A percentile compares a stretch with the other conserved stretches of the same genome.
Conservation (phyloP, 2,797 vertebrate genomes). For the Rhynchonycteris naso region DNA sequence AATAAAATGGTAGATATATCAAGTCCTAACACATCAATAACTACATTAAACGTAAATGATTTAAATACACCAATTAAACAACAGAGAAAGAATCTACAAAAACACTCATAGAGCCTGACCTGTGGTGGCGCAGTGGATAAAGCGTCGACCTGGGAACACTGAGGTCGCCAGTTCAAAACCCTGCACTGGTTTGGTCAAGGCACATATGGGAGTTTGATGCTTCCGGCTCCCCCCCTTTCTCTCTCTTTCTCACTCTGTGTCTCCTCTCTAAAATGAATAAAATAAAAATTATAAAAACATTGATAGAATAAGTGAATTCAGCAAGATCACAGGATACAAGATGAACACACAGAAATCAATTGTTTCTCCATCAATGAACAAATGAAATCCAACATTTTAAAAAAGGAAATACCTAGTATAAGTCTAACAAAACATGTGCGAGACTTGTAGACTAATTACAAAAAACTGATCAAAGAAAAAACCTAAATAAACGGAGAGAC, state of each 20-base stretch:
- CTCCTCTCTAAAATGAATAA: too few relatives aligned
- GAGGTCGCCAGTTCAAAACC: too few relatives aligned
- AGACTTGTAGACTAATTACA: not conserved
- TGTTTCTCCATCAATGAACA: not conserved
- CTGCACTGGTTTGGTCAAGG: too few relatives aligned
- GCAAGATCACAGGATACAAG: not conserved
- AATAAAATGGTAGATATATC: not conserved
- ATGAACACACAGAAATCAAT: not conserved
- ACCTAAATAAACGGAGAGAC: not conserved
- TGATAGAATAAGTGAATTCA: not conserved
- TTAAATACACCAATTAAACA: not conserved
- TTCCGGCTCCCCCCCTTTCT: too few relatives aligned
- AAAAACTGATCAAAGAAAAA: not conserved
- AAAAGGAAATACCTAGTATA: not conserved
- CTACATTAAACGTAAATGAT: not conserved
- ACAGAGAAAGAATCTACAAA: not conserved
- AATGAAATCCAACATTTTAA: not conserved
- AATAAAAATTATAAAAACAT: not conserved
- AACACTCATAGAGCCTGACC: not conserved
- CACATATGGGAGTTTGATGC: too few relatives aligned
- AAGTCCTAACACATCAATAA: not conserved
- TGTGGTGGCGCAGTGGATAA: too few relatives aligned
- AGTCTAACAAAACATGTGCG: not conserved
- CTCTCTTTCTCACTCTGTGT: too few relatives aligned
- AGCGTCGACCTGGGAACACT: too few relatives aligned